Evolutionary conservation across 2,888 invertebrate species (phyloP).

Genomic region (Brenthis daphne): DNA sequence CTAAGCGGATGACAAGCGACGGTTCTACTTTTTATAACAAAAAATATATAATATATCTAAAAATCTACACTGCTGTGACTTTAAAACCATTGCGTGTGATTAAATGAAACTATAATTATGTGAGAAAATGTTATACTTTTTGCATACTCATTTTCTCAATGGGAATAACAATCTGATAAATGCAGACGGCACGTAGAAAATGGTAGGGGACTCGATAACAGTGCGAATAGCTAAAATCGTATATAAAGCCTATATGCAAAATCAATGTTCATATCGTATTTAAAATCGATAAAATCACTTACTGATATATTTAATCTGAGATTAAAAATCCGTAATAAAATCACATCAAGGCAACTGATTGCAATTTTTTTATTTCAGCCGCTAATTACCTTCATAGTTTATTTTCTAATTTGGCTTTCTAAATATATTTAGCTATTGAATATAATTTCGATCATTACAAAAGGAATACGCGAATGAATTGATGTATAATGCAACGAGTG

Average conservation of each 20-base stretch:
- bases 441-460: conserved; percentile 8
- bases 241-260: conserved; percentile 6
- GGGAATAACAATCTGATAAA: conserved; percentile 42
- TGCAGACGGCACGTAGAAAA: conserved; percentile 31
- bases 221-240: conserved; percentile 27
- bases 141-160: conserved; percentile 39
- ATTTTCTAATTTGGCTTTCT: too few relatives aligned
- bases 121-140: conserved; percentile 40
- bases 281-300: conserved; percentile 1
- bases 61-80: conserved; percentile 35
- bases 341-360: conserved; percentile 1
- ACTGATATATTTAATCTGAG: conserved; percentile 16
- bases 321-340: conserved; percentile 1
- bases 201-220: conserved; percentile 26
- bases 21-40: conserved; percentile 23
- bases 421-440: conserved; percentile 2
- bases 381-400: background rate
- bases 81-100: conserved; percentile 41
- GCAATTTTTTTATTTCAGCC: background rate
- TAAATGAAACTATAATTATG: conserved; percentile 40
- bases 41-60: conserved; percentile 32
- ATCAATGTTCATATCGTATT: conserved; percentile 11
- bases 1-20: conserved; percentile 33
- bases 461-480: conserved; percentile 29
- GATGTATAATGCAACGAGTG: conserved; percentile 32